Base-by-base conservation (phyloP, 2,113 vertebrate species). In the Camelus bactrianus region DNA sequence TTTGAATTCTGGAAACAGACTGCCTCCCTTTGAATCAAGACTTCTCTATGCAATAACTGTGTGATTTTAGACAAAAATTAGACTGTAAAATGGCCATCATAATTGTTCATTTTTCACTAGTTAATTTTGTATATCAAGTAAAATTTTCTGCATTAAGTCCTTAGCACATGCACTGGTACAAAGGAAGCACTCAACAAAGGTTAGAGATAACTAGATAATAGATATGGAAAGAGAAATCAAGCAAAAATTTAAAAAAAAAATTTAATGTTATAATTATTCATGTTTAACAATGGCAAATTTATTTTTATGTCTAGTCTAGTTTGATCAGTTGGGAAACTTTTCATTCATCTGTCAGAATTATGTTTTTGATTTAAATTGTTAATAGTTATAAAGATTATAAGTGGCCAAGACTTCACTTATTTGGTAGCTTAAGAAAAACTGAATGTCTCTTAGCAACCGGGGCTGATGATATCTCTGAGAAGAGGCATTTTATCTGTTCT, bases 371-470 rank as follows among this genome's bases (percentile, higher is more conserved):
- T 97, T 94, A 76, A 69, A 3, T 82, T 56, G 30, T 69, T 93
- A 83, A 50, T 1, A 91, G 28, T 85, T 77, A 10, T 69, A 24
- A 92, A 73, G n/a, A 65, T 91, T 96, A 35, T 67, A 83, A 38
- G 14, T 92, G 35, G 3, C 60, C 8, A 96, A 86, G 7, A 69
- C 3, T 67, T 73, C 35, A 75, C 80, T 95, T 93, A 54, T 82
- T 90, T 67, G 13, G 8, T 19, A 89, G 19, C 50, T 96, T 91
- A 77, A 94, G 80, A 87, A 94, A 91, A 95, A 50, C 73, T 52
- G 48, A 91, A 48, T 46, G 48, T 97, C 20, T 91, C 64, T 89
- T 97, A 91, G 91, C 96, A 98, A 97, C 64, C 4, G 28, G 16
- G 3, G 3, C 73, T 48, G 67, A 38, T 89, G 24, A 26, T 93